Evolutionary conservation across 2,113 vertebrate species (phyloP).

Genomic region (Enhydra lutris): DNA sequence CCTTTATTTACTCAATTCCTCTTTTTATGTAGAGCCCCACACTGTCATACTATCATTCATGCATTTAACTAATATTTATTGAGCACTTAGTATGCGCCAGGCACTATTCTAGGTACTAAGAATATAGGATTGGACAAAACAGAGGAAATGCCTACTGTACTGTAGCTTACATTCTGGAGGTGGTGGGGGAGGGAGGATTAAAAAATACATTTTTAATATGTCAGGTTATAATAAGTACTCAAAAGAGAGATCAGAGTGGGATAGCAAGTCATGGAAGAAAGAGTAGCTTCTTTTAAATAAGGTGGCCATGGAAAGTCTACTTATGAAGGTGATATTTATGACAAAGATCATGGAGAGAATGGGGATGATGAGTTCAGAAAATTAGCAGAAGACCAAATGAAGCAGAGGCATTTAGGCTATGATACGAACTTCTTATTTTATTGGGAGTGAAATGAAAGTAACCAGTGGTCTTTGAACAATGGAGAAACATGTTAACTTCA

Average conservation of each 20-base stretch:
- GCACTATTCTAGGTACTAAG: not conserved
- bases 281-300: not conserved
- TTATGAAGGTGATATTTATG: not conserved
- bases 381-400: not conserved
- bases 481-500: not conserved
- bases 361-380: not conserved
- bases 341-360: not conserved
- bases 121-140: not conserved
- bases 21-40: not conserved
- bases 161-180: not conserved
- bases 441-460: not conserved
- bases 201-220: not conserved
- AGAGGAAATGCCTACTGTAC: not conserved
- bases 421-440: not conserved
- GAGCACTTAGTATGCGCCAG: not conserved
- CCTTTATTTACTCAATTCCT: not conserved
- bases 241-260: not conserved
- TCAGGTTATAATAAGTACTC: not conserved
- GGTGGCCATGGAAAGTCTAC: not conserved
- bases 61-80: not conserved
- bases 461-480: not conserved
- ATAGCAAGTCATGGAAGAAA: not conserved
- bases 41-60: not conserved
- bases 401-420: not conserved
- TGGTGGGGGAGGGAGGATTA: fast-evolving